These are phyloP conservation scores for Bombycilla garrulus DNA, from an alignment of 2,113 vertebrate genomes.

Conservation along the genomic window DNA sequence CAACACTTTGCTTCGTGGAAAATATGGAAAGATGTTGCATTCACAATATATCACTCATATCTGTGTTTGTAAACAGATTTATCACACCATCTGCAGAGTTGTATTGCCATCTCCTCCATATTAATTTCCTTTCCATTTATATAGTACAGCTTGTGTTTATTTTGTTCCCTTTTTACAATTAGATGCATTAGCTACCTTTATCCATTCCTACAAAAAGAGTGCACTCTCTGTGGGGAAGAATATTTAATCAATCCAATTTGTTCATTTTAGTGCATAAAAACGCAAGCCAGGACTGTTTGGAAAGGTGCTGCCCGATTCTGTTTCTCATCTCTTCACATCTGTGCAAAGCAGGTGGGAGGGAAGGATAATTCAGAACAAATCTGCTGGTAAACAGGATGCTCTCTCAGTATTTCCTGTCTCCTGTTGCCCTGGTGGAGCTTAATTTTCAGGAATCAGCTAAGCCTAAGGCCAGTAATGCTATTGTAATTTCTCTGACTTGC, in stretches of 20 bases:
- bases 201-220: neutral
- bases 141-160: neutral
- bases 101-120: neutral
- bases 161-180: neutral
- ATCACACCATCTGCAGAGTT: conserved; percentile 27
- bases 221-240: neutral
- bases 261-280: neutral
- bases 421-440: neutral
- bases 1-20: neutral
- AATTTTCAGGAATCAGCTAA: conserved; percentile 16
- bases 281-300: neutral
- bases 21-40: neutral
- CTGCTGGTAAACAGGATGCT: conserved; percentile 16
- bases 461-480: neutral
- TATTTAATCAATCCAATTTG: conserved; percentile 12
- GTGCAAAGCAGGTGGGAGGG: conserved; percentile 13
- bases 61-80: conserved; percentile 61
- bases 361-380: conserved; percentile 35
- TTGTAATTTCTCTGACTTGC: neutral
- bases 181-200: neutral
- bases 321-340: conserved; percentile 15
- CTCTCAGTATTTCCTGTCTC: neutral
- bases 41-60: conserved; percentile 1
- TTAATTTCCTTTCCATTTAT: conserved; percentile 22
- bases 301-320: neutral